These are phyloP conservation scores for Papilio gigon DNA, from an alignment of 2,888 invertebrate genomes.

Conservation along the genomic window DNA sequence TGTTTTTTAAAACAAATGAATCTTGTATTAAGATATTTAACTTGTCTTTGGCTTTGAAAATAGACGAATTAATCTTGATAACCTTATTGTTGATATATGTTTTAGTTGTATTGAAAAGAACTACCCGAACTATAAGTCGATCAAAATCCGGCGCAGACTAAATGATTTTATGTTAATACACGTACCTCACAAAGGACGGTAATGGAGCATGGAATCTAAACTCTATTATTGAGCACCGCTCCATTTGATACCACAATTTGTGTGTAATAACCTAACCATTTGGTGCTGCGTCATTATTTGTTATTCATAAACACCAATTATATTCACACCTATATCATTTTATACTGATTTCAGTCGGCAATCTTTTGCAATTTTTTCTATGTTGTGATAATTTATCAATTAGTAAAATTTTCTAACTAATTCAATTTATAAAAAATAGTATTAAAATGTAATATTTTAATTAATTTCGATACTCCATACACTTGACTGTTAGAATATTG, in stretches of 20 bases:
- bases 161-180: constrained; percentile 63
- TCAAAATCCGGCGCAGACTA: constrained; percentile 43
- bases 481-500: no score
- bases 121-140: constrained; percentile 22
- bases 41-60: no score
- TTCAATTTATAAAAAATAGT: no score
- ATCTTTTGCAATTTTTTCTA: neutral
- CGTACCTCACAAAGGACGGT: constrained; percentile 62
- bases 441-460: no score
- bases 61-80: neutral
- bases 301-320: constrained; percentile 25
- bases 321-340: constrained; percentile 1
- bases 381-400: neutral
- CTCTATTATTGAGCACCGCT: constrained; percentile 51
- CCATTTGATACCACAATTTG: constrained; percentile 48
- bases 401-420: neutral
- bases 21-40: no score
- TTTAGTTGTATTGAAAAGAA: neutral
- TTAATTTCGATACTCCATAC: no score
- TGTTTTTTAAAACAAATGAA: no score
- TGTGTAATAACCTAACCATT: constrained; percentile 26
- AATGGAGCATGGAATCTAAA: constrained; percentile 57
- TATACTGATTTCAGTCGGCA: neutral
- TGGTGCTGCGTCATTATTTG: constrained; percentile 14
- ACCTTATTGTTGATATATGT: neutral